Base-by-base conservation (phyloP, 2,888 invertebrate genomes). In the Metopia argyrocephala region DNA sequence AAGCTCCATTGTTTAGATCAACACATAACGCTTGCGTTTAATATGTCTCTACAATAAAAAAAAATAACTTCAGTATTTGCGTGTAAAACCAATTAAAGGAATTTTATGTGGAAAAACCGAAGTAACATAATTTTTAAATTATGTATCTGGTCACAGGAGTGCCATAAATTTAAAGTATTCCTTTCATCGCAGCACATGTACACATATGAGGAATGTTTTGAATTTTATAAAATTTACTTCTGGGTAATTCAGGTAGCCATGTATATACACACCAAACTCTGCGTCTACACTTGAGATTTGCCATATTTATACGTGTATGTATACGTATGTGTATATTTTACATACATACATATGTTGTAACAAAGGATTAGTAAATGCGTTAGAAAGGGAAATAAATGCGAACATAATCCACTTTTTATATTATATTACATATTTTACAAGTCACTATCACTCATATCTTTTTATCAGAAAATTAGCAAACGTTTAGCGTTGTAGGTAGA, bases 381-480 rank as follows among this genome's bases (percentile, higher is more conserved):
- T n/a, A 54, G 3, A 69, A 74, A 79, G 61, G 74, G 74, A 79
- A 79, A 46, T 20, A 69, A 59, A 59, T 74, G 52, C 12, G 38
- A 38, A 27, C 50, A 52, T 71, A 78, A 78, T 71, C 31, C 50
- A 0, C 21, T 27, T 28, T 12, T 56, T 54, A 48, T 68, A 54
- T 18, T 25, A 3, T 75, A 18, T 5, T 28, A 5, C 20, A 23
- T 20, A 48, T 52, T 31, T 12, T n/a, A n/a, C n/a, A n/a, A n/a
- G n/a, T n/a, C n/a, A 28, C 15, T n/a, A n/a, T 61, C 18, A 23
- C 18, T 59, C n/a, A n/a, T n/a, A n/a, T 68, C 61, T 66, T 23
- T 64, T 70, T 38, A 79, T 79, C 61, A 70, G 70, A 59, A 61
- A 65, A 79, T 75, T 79, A 79, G 59, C 69, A 59, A 74, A 65